These are phyloP conservation scores for Hydractinia echinata DNA, from an alignment of 30 jellyfish, hydroid and myxozoan genomes.

Conservation along the genomic window DNA sequence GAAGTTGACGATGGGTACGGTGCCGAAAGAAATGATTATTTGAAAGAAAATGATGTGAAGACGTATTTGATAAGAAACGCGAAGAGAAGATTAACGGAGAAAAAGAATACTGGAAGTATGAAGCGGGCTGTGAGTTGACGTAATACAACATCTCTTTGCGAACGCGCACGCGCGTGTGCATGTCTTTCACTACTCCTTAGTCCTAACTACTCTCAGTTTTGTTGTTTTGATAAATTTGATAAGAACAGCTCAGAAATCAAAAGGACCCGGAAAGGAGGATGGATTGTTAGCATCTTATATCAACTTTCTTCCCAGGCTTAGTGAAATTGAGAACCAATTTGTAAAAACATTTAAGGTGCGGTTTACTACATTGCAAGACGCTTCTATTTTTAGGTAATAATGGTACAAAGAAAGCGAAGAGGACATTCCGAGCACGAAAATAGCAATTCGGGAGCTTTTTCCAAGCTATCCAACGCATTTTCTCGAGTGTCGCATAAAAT, in stretches of 20 bases:
- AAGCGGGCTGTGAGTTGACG: conserved; percentile 1
- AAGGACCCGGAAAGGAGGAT: no score
- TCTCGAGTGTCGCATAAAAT: not conserved
- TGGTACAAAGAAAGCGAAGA: conserved; percentile 17
- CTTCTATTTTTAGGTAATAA: not conserved
- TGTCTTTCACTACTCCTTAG: no score
- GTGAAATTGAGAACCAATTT: no score
- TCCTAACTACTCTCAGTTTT: no score
- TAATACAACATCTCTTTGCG: no score
- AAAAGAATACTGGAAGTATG: conserved; percentile 24
- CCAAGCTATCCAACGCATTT: conserved; percentile 11
- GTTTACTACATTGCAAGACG: no score
- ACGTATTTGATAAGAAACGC: conserved; percentile 60
- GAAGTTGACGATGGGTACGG: conserved; percentile 89
- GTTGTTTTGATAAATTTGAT: no score
- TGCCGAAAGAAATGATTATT: conserved; percentile 65
- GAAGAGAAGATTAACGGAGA: conserved; percentile 24
- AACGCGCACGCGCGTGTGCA: no score
- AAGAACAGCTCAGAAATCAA: no score
- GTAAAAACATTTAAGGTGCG: no score
- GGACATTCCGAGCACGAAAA: not conserved
- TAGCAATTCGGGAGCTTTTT: not conserved
- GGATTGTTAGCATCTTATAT: no score
- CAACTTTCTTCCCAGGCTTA: no score
- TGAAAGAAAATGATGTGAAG: conserved; percentile 50